phyloP scores from a whole-genome alignment of 2,113 vertebrate species.

The Oreochromis spilurus region DNA sequence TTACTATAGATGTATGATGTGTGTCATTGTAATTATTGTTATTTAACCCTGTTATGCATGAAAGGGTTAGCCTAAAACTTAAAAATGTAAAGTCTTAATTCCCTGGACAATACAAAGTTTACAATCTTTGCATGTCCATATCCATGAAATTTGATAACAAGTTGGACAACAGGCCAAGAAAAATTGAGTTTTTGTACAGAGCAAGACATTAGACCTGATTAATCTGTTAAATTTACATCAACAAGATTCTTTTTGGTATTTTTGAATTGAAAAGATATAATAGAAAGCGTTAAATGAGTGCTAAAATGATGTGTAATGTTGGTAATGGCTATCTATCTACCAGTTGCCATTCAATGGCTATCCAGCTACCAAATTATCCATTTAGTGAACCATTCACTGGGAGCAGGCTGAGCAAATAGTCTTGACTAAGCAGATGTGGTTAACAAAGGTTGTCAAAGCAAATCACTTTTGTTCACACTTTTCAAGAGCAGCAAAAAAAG shows the following conservation, averaged over 20 bases:
- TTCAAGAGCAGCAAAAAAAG: not conserved
- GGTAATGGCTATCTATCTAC: not conserved
- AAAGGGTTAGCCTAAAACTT: not conserved
- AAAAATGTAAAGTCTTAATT: not conserved
- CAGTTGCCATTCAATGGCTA: not conserved
- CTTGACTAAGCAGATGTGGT: not conserved
- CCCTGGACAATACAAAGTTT: not conserved
- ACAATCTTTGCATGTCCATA: not conserved
- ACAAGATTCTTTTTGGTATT: not conserved
- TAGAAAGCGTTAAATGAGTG: not conserved
- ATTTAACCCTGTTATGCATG: not conserved
- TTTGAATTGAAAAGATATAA: not conserved
- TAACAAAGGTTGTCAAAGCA: not conserved
- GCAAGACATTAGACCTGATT: not conserved
- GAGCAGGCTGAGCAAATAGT: not conserved
- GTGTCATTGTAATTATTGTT: not conserved
- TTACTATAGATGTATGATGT: not conserved
- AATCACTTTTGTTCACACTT: conserved; percentile 2
- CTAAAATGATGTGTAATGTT: not conserved
- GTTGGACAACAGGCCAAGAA: not conserved
- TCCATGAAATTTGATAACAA: not conserved
- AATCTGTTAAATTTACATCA: not conserved
- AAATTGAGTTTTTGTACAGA: not conserved
- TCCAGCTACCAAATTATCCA: not conserved
- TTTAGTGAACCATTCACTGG: not conserved